A percentile compares a stretch with the other conserved stretches of the same genome.
Conservation (phyloP, 2,113 vertebrate species). For the Acrocephalus kingi region DNA sequence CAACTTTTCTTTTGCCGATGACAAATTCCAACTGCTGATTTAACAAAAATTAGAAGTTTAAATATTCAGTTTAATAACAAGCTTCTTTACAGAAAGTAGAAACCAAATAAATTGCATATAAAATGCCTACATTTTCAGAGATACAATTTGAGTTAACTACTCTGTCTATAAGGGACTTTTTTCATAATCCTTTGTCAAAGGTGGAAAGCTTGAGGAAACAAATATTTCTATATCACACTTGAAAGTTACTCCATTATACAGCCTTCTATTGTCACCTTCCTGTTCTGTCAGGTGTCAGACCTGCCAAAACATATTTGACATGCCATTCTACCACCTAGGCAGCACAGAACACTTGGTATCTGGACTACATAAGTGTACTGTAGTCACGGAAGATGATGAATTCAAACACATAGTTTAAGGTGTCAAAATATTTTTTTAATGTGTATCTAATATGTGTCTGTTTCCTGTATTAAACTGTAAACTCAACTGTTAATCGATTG, state of each 20-base stretch:
- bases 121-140: neutral
- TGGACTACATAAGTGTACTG: neutral
- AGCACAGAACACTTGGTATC: neutral
- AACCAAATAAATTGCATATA: neutral
- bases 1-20: neutral
- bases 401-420: neutral
- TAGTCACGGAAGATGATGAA: neutral
- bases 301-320: neutral
- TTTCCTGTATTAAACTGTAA: neutral
- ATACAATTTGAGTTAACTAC: neutral
- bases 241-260: neutral
- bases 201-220: neutral
- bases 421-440: neutral
- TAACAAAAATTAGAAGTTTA: neutral
- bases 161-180: neutral
- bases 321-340: neutral
- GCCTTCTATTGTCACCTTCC: neutral
- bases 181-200: neutral
- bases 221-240: neutral
- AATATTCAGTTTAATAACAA: neutral
- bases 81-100: neutral
- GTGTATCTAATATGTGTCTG: neutral
- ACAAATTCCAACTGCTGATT: neutral
- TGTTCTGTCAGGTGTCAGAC: neutral
- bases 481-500: neutral